These are phyloP conservation scores for Clistopyga incitator DNA, from an alignment of 2,888 invertebrate genomes.

Conservation along the genomic window DNA sequence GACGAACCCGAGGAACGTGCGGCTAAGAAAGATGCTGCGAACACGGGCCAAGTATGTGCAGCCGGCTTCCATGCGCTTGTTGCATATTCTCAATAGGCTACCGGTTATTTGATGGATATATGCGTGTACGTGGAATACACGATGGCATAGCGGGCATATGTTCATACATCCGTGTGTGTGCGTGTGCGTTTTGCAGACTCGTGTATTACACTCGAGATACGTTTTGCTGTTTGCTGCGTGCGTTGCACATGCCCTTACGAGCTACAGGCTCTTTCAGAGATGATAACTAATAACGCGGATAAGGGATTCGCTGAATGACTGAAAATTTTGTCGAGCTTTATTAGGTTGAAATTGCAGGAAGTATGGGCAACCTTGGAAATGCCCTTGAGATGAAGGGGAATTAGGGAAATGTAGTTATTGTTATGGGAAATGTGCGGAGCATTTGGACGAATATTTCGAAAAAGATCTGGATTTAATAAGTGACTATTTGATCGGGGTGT, in stretches of 20 bases:
- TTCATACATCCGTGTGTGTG: no score
- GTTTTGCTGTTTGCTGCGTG: not conserved
- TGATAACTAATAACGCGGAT: not conserved
- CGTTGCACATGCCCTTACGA: conserved; percentile 1
- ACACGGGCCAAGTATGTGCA: not conserved
- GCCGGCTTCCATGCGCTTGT: not conserved
- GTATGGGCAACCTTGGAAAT: no score
- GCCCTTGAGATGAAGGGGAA: no score
- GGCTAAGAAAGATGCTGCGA: not conserved
- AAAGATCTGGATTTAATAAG: no score
- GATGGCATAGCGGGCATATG: not conserved
- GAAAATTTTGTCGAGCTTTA: not conserved
- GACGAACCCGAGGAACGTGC: not conserved
- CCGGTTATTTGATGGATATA: conserved; percentile 10
- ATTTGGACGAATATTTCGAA: no score
- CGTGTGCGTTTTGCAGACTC: no score
- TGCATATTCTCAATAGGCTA: conserved; percentile 2
- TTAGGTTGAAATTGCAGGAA: no score
- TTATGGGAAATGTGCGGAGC: no score
- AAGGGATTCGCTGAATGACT: no score
- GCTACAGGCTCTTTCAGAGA: not conserved
- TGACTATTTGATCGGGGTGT: not conserved
- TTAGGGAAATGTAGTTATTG: no score
- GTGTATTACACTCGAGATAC: conserved; percentile 17
- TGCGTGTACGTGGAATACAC: not conserved